Percentiles rank a stretch among this genome's conserved stretches.
phyloP scores from a whole-genome alignment of 2,113 vertebrate species.

The Gadus chalcogrammus region DNA sequence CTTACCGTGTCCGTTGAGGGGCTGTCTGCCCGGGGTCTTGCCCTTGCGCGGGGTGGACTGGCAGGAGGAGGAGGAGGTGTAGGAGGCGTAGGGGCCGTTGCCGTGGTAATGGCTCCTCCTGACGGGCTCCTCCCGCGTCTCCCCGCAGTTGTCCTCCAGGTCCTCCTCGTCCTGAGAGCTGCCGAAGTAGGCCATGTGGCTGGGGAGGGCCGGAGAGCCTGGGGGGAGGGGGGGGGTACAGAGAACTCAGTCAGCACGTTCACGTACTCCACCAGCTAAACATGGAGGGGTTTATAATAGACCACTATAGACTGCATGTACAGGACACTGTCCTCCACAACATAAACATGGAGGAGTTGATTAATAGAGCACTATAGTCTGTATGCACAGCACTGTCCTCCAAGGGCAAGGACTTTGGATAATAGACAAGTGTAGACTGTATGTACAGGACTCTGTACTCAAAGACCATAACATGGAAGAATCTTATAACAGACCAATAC shows the following conservation, averaged over 20 bases:
- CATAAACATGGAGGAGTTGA: background rate
- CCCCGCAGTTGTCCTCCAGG: slow-evolving; percentile 82
- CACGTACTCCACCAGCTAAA: too few relatives aligned
- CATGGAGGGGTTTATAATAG: background rate
- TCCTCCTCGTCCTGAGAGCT: slow-evolving; percentile 98
- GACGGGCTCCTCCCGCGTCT: slow-evolving; percentile 66
- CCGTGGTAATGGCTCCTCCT: slow-evolving; percentile 35
- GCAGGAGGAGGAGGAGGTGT: slow-evolving; percentile 87
- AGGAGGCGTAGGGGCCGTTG: slow-evolving; percentile 71
- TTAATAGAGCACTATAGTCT: background rate
- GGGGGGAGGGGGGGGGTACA: background rate
- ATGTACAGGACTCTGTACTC: background rate
- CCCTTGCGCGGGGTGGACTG: slow-evolving; percentile 96
- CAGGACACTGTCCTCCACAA: background rate
- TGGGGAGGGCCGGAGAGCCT: slow-evolving; percentile 96
- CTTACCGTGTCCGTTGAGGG: slow-evolving; percentile 91
- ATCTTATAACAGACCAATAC: background rate
- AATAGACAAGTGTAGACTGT: background rate
- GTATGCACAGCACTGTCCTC: background rate
- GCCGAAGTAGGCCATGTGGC: slow-evolving; percentile 95
- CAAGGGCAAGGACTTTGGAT: background rate
- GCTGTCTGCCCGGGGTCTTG: slow-evolving; percentile 82
- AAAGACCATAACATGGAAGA: too few relatives aligned
- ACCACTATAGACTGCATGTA: background rate
- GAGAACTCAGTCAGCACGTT: background rate